Conservation (phyloP, 1,140 invertebrate genomes). For the Leptinotarsa lineolata region DNA sequence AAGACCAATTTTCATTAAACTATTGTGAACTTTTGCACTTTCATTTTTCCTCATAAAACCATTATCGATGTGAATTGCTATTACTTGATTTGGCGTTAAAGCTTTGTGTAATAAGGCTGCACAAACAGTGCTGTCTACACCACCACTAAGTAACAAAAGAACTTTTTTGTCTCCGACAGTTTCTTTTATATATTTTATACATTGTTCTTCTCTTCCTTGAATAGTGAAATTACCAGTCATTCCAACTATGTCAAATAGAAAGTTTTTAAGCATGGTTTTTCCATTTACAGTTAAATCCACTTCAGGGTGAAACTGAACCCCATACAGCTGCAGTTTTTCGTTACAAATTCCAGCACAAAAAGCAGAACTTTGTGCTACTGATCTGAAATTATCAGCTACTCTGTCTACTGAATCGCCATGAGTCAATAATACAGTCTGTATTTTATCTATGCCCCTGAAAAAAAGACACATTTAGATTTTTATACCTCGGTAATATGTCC, state of each 20-base stretch:
- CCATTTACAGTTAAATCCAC: constrained; percentile 90
- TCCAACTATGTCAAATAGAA: constrained; percentile 89
- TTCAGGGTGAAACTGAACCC: constrained; percentile 97
- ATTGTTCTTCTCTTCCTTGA: constrained; percentile 83
- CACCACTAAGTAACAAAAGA: constrained; percentile 91
- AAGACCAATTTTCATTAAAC: constrained; percentile 71
- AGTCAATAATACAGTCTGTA: constrained; percentile 90
- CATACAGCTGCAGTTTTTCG: constrained; percentile 89
- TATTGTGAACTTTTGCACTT: constrained; percentile 69
- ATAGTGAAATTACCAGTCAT: constrained; percentile 89
- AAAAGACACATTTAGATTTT: neutral
- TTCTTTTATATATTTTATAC: constrained; percentile 91
- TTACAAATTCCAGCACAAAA: constrained; percentile 90
- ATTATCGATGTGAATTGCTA: constrained; percentile 98
- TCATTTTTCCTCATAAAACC: constrained; percentile 98
- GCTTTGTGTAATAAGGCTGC: constrained; percentile 92
- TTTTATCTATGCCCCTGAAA: constrained; percentile 80
- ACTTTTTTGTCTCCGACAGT: constrained; percentile 74
- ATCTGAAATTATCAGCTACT: constrained; percentile 83
- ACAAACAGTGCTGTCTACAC: constrained; percentile 98
- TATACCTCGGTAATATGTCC: no score
- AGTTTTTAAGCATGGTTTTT: constrained; percentile 90
- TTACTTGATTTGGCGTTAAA: constrained; percentile 86
- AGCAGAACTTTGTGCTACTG: constrained; percentile 81
- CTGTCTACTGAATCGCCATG: constrained; percentile 96